Percentiles rank a stretch among this genome's conserved stretches.
Conservation (phyloP, 2,797 vertebrate species). For the Chanos chanos region DNA sequence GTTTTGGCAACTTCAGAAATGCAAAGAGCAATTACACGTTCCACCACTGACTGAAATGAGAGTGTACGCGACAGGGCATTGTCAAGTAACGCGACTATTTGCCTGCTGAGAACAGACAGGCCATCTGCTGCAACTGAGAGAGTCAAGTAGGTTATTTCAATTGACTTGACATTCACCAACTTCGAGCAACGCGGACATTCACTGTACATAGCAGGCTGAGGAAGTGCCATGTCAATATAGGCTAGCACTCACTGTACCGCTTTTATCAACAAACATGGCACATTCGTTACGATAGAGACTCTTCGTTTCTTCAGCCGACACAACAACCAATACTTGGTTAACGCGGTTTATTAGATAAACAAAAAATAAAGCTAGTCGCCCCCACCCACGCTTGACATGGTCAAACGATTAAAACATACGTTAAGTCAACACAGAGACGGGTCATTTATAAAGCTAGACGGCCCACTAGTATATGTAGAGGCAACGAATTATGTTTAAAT, state of each 20-base stretch:
- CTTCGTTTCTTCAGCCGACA: neutral
- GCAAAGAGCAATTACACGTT: too few species aligned
- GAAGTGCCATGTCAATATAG: slow-evolving; percentile 34
- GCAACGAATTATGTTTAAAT: neutral
- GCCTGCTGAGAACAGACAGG: neutral
- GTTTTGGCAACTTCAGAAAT: slow-evolving; percentile 10
- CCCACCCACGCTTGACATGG: slow-evolving; percentile 48
- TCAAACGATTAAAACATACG: slow-evolving; percentile 33
- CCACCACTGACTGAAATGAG: too few species aligned
- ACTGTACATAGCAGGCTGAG: slow-evolving; percentile 36
- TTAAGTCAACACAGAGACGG: slow-evolving; percentile 8
- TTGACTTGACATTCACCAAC: slow-evolving; percentile 36
- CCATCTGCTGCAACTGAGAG: neutral
- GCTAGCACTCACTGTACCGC: slow-evolving; percentile 19
- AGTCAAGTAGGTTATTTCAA: neutral
- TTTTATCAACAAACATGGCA: neutral
- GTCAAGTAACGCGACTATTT: neutral
- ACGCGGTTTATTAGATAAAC: slow-evolving; percentile 28
- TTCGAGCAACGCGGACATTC: slow-evolving; percentile 42
- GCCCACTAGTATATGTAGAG: too few species aligned
- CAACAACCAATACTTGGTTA: neutral
- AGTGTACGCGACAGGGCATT: slow-evolving; percentile 17
- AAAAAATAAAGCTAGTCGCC: slow-evolving; percentile 45
- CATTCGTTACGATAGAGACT: neutral
- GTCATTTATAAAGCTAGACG: slow-evolving; percentile 17